Conservation (phyloP, 2,888 invertebrate species). For the Cerastis leucographa region DNA sequence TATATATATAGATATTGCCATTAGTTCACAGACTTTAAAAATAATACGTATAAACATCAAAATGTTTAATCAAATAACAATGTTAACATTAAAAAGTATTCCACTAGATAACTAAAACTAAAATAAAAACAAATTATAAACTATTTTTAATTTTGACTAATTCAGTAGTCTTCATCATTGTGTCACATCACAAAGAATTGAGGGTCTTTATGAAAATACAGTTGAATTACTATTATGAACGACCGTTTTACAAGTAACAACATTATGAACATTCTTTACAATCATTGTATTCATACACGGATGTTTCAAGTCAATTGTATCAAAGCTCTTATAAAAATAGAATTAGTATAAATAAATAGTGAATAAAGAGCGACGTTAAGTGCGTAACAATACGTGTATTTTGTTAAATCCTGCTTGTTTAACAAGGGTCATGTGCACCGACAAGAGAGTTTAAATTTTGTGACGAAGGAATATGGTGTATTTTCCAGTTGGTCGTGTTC, state of each 20-base stretch:
- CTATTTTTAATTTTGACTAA: neutral
- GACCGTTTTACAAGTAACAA: slow-evolving; percentile 43
- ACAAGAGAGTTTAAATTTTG: slow-evolving; percentile 19
- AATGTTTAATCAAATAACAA: no score
- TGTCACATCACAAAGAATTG: neutral
- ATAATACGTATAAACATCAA: no score
- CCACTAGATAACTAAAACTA: no score
- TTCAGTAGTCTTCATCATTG: neutral
- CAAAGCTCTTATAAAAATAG: slow-evolving; percentile 83
- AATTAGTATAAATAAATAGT: slow-evolving; percentile 87
- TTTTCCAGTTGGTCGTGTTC: slow-evolving; percentile 30
- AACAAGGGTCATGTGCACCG: slow-evolving; percentile 40
- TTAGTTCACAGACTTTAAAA: no score
- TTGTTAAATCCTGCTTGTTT: slow-evolving; percentile 71
- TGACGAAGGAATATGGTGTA: neutral
- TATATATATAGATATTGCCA: no score
- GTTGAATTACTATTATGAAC: slow-evolving; percentile 27
- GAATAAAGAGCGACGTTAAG: slow-evolving; percentile 83
- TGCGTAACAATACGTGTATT: slow-evolving; percentile 81
- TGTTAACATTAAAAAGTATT: no score
- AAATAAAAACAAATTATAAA: no score
- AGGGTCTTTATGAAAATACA: slow-evolving; percentile 8
- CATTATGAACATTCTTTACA: slow-evolving; percentile 50
- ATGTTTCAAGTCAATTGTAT: slow-evolving; percentile 74
- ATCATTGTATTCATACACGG: slow-evolving; percentile 65